Base-by-base conservation (phyloP, 2,113 vertebrate species). In the Chaetodon auriga region DNA sequence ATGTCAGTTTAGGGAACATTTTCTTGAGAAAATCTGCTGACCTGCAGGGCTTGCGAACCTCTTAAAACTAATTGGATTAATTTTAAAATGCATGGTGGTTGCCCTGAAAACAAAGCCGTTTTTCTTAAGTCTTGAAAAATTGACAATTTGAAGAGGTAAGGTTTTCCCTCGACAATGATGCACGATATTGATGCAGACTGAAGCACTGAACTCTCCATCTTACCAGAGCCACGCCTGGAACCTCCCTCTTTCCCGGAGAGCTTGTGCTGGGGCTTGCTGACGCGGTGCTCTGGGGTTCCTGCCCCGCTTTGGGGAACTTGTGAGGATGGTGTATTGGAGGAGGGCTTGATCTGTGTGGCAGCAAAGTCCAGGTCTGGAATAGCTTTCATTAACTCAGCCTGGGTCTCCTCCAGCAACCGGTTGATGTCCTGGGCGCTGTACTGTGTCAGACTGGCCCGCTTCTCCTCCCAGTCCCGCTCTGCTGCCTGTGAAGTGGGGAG, bases 381-480 rank as follows among this genome's bases (percentile, higher is more conserved):
- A 81, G 98, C 97, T 90, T 99, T 99, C 96, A 99, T 97, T n/a
- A 99, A 94, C 93, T 99, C 98, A 0, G 97, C 98, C 87, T 99
- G 98, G 0, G 98, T 99, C 94, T 99, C 98, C 84, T 99, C 98
- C 93, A 99, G 95, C 4, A 99, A 96, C 18, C 98, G 96, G 92
- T 98, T 99, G 91, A 99, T 99, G 95, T 99, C 98, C 94, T 98
- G 98, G 90, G 98, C 96, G 0, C 98, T 99, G 94, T 98, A 99
- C 92, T 99, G 98, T 73, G 97, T 98, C 84, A 99, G 94, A 30
- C 97, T 98, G 3, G 97, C 98, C 19, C 97, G 93, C 78, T 99
- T 99, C 95, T 99, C 98, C 94, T 99, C 98, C 98, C 98, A 99
- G 93, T 99, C 98, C 30, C 98, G 92, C 93, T 99, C 98, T 0